Percentiles rank a stretch among this genome's conserved stretches.
phyloP scores from a whole-genome alignment of 2,797 vertebrate species.

The Capromys pilorides region DNA sequence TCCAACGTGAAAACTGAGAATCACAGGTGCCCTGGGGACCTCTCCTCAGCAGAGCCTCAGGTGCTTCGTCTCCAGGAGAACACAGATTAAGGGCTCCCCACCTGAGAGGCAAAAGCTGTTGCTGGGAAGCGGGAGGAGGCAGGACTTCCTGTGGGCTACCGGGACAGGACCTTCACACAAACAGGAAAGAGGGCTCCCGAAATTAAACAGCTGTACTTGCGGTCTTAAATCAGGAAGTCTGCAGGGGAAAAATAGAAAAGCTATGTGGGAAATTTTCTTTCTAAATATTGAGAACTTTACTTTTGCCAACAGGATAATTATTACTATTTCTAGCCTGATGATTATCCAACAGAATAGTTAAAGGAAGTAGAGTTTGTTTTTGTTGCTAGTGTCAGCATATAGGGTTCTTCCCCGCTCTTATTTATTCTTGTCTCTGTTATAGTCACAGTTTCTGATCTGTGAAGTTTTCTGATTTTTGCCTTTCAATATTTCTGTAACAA shows the following conservation, averaged over 20 bases:
- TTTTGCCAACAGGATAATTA: not conserved
- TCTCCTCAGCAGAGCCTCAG: not conserved
- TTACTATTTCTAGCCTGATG: not conserved
- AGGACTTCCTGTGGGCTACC: not conserved
- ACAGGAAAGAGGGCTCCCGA: not conserved
- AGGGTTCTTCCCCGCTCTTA: not conserved
- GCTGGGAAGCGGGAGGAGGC: not conserved
- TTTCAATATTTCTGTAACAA: slow-evolving; percentile 4
- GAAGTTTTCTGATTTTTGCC: not conserved
- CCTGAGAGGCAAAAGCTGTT: not conserved
- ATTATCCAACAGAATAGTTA: not conserved
- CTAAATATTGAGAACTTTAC: not conserved
- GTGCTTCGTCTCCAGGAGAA: not conserved
- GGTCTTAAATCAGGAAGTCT: not conserved
- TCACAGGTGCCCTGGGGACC: not conserved
- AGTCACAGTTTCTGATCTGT: not conserved
- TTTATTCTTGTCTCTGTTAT: not conserved
- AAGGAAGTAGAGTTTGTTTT: not conserved
- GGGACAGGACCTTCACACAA: accelerated
- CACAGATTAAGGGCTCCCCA: not conserved
- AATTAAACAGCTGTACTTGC: not conserved
- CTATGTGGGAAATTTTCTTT: not conserved
- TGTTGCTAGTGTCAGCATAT: not conserved
- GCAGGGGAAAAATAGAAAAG: not conserved
- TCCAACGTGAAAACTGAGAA: not conserved